These are phyloP conservation scores for Lithobates pipiens DNA, from an alignment of 2,797 vertebrate genomes.

Conservation along the genomic window DNA sequence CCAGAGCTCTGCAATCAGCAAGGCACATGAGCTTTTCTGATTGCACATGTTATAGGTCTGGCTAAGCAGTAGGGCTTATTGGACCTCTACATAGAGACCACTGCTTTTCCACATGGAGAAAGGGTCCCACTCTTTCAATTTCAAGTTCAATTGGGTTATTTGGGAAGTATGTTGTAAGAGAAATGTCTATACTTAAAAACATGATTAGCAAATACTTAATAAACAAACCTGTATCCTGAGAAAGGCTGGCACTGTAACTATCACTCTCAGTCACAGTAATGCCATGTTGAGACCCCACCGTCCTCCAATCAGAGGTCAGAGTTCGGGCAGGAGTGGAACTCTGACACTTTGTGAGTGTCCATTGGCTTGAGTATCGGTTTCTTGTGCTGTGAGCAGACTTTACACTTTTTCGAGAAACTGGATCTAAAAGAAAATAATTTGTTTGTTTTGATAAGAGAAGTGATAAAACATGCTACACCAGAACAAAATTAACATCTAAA, in stretches of 20 bases:
- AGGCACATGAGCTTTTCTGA: no score
- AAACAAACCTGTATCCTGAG: conserved; percentile 92
- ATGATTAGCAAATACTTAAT: not conserved
- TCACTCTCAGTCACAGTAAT: conserved; percentile 98
- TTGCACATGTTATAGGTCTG: no score
- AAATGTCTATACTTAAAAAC: no score
- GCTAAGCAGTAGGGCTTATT: no score
- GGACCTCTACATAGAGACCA: no score
- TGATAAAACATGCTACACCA: not conserved
- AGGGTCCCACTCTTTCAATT: no score
- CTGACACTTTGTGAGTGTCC: conserved; percentile 98
- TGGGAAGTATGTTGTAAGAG: no score
- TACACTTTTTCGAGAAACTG: conserved; percentile 94
- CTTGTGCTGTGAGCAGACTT: conserved; percentile 95
- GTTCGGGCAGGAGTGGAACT: conserved; percentile 93
- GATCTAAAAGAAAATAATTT: conserved; percentile 76
- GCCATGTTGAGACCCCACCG: conserved; percentile 95
- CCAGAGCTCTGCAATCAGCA: no score
- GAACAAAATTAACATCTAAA: no score
- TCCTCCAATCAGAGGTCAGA: conserved; percentile 96
- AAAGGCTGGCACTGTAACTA: conserved; percentile 98
- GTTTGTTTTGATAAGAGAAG: not conserved
- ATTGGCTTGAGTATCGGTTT: conserved; percentile 97
- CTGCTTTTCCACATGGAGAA: no score
- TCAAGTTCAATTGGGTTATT: no score